Conservation (phyloP, 2,888 invertebrate genomes). For the Mactromeris polynyma region DNA sequence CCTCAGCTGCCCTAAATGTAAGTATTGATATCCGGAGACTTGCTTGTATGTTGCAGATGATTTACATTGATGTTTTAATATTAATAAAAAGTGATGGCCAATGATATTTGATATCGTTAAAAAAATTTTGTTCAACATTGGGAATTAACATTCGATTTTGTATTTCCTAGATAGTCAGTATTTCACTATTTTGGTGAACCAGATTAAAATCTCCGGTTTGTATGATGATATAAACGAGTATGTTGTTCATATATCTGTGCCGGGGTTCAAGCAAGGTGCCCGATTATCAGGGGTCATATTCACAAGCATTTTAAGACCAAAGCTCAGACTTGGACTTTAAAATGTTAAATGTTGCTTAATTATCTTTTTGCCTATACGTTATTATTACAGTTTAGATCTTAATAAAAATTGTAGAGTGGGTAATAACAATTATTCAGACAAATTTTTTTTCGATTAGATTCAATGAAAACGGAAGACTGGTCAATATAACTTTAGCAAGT, state of each 20-base stretch:
- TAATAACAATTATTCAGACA: too few species aligned
- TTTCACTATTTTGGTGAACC: not conserved
- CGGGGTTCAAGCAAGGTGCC: not conserved
- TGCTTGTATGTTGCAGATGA: not conserved
- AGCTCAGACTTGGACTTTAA: too few species aligned
- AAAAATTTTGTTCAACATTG: not conserved
- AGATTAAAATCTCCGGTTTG: not conserved
- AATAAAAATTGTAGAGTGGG: too few species aligned
- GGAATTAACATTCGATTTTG: not conserved
- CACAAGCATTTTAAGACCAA: too few species aligned
- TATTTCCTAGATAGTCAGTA: not conserved
- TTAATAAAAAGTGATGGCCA: not conserved
- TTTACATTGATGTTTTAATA: not conserved
- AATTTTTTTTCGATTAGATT: too few species aligned
- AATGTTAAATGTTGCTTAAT: too few species aligned
- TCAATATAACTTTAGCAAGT: too few species aligned
- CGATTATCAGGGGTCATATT: not conserved
- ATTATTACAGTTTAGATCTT: too few species aligned
- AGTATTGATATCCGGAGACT: not conserved
- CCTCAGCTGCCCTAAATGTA: constrained; percentile 55
- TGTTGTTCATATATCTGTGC: not conserved
- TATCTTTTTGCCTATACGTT: too few species aligned
- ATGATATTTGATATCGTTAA: not conserved
- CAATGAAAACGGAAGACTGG: too few species aligned
- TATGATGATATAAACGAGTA: not conserved